phyloP scores from a whole-genome alignment of 2,797 vertebrate species.

The Malacoctenus gilli region DNA sequence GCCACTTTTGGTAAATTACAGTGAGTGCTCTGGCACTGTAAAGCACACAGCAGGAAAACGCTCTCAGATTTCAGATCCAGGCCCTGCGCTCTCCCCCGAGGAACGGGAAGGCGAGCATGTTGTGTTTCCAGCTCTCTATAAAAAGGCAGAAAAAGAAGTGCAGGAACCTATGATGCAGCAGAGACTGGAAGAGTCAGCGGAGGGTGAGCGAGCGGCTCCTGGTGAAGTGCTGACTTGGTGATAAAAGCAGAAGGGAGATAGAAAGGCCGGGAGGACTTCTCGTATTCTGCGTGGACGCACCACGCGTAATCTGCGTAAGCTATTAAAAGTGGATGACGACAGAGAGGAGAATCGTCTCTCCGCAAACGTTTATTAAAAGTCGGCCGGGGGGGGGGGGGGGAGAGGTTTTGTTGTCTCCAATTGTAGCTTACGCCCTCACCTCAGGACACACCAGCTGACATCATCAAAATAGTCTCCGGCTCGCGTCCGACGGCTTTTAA shows the following conservation, averaged over 20 bases:
- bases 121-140: conserved; percentile 76
- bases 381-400: too few relatives aligned
- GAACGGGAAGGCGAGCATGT: conserved; percentile 69
- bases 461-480: conserved; percentile 61
- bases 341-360: background rate
- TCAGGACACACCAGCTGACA: conserved; percentile 66
- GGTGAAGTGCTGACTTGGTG: conserved; percentile 6
- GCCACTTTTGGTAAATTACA: conserved; percentile 88
- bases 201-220: conserved; percentile 4
- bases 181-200: conserved; percentile 24
- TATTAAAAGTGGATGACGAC: background rate
- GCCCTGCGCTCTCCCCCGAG: conserved; percentile 73
- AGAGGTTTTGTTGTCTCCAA: conserved; percentile 20
- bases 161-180: conserved; percentile 61
- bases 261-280: background rate
- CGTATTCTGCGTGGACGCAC: background rate
- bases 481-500: conserved; percentile 67
- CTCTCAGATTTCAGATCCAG: conserved; percentile 82
- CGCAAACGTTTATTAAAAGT: too few relatives aligned
- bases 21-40: conserved; percentile 83
- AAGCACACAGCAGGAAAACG: conserved; percentile 78
- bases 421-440: conserved; percentile 44
- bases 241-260: background rate
- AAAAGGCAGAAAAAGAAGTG: conserved; percentile 65
- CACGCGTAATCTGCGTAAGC: background rate